phyloP scores from a whole-genome alignment of 2,888 invertebrate species.

The Anorthoa munda region DNA sequence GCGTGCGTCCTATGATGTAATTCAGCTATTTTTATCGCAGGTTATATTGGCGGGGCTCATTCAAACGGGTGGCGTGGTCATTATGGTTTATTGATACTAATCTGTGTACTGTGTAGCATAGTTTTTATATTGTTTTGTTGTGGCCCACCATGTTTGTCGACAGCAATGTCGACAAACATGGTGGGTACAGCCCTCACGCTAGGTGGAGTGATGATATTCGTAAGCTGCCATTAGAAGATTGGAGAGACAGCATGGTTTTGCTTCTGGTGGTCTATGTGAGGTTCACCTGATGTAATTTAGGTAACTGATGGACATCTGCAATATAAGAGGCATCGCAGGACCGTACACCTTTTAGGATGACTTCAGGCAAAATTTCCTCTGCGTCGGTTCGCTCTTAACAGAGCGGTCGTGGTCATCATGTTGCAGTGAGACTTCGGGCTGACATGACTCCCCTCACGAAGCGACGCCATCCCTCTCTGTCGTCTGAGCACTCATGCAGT shows the following conservation, averaged over 20 bases:
- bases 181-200: not conserved
- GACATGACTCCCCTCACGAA: no score
- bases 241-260: not conserved
- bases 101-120: not conserved
- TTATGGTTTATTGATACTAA: conserved; percentile 3
- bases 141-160: no score
- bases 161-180: not conserved
- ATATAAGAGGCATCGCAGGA: not conserved
- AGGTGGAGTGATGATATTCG: not conserved
- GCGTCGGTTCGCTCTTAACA: no score
- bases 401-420: no score
- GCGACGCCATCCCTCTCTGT: no score
- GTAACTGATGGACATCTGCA: not conserved
- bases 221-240: not conserved
- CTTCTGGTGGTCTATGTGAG: not conserved
- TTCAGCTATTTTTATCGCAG: conserved; percentile 6
- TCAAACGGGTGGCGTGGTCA: conserved; percentile 23
- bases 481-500: no score
- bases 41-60: conserved; percentile 22
- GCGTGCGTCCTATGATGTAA: conserved; percentile 26
- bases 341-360: no score
- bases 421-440: no score
- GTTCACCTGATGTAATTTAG: no score
- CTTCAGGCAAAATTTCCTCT: no score
- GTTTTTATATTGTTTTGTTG: conserved; percentile 12